Evolutionary conservation across 2,797 vertebrate species (phyloP), one percentile per base, ranked within the genome.

Genomic region (Scolopax bukidnonensis): DNA sequence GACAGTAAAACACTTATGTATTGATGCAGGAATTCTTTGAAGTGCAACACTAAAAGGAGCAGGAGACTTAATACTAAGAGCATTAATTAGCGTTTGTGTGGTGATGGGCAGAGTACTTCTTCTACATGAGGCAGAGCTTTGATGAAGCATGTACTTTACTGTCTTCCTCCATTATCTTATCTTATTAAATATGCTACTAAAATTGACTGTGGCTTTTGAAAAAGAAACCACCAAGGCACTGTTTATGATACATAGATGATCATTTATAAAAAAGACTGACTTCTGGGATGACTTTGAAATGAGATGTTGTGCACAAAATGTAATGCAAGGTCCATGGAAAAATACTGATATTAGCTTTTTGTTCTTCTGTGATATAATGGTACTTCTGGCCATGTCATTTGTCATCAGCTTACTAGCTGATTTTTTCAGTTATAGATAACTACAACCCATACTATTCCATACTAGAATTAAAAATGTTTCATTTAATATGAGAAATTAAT

Each of bases 171-270:
- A 84, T 94, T 92, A 91, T 94, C 71, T 95, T 50, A 84, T 77
- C 56, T 95, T 70, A 88, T 53, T 91, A 68, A 93, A 67, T 60
- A 80, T 69, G n/a, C 84, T 77, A 51, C 45, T 94, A 77, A 95
- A 94, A 90, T 84, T 94, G 53, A 36, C 67, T 80, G 69, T 81
- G 74, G 47, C 60, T 90, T 96, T 93, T 93, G 70, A 78, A 87
- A 63, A 93, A 84, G 25, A 90, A 80, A 67, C 74, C 69, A 83
- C 27, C 84, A 57, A 95, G 25, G 12, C 64, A 82, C 75, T 95
- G 51, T 54, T 82, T 90, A 53, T 78, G 41, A 64, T 83, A 89
- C 38, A 54, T 8, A 90, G 63, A 70, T 79, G 40, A 70, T 81
- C 1, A 53, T 89, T 91, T 75, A 64, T 73, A 33, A 73, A 47